phyloP scores from a whole-genome alignment of 2,888 invertebrate species.

The Agrochola circellaris region DNA sequence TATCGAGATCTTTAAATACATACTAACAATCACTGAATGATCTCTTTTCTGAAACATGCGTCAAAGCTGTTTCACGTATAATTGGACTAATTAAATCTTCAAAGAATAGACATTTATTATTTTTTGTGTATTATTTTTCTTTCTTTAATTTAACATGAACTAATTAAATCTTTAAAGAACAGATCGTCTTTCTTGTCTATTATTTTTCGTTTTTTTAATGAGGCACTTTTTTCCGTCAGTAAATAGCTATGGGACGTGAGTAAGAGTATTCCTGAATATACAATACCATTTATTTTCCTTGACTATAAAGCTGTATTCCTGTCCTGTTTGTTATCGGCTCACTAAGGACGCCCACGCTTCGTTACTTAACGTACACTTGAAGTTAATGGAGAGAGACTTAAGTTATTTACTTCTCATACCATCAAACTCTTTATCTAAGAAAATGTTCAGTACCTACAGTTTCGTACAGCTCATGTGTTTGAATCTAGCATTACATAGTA shows the following conservation, averaged over 20 bases:
- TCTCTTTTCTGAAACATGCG: background rate
- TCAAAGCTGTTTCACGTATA: constrained; percentile 4
- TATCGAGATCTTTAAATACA: too few relatives aligned
- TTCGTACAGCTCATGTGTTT: too few relatives aligned
- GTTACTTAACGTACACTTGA: constrained; percentile 20
- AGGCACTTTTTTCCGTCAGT: background rate
- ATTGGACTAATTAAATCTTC: constrained; percentile 14
- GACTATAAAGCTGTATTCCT: background rate
- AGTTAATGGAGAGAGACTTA: background rate
- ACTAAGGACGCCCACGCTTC: constrained; percentile 4
- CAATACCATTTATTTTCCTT: constrained; percentile 9
- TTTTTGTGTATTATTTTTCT: background rate
- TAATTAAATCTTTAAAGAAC: constrained; percentile 14
- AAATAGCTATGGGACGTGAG: background rate
- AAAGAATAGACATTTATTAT: background rate
- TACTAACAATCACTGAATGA: background rate
- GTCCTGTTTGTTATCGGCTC: background rate
- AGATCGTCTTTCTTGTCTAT: background rate
- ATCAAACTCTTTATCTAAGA: too few relatives aligned
- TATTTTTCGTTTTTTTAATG: constrained; percentile 6
- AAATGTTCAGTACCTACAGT: background rate
- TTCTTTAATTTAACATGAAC: background rate
- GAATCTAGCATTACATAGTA: too few relatives aligned
- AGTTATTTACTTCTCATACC: constrained; percentile 2
- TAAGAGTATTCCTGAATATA: background rate